These are phyloP conservation scores for Morpho deidamia DNA, from an alignment of 2,888 invertebrate genomes.

Conservation along the genomic window DNA sequence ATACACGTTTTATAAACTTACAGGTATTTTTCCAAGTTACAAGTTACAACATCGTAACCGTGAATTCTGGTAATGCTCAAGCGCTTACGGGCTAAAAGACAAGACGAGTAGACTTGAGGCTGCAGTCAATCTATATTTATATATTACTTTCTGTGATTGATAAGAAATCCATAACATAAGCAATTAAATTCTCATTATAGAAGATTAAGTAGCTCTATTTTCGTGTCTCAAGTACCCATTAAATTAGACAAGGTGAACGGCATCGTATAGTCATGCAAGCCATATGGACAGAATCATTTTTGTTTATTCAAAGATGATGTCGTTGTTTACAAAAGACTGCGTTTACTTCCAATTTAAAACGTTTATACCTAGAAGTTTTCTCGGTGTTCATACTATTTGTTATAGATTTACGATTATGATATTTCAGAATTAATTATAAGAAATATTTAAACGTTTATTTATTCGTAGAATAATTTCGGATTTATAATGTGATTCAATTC, in stretches of 20 bases:
- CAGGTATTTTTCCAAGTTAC: too few relatives aligned
- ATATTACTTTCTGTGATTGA: background rate
- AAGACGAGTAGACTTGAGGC: too few relatives aligned
- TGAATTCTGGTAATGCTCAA: too few relatives aligned
- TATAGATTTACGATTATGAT: too few relatives aligned
- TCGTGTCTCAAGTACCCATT: constrained; percentile 14
- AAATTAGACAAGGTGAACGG: constrained; percentile 25
- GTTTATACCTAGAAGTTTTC: too few relatives aligned
- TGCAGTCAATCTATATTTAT: too few relatives aligned
- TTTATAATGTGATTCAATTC: constrained; percentile 32
- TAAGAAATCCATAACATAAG: background rate
- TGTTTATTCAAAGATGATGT: constrained; percentile 7
- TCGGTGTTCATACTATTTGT: too few relatives aligned
- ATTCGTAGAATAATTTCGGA: constrained; percentile 26
- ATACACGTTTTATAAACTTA: too few relatives aligned
- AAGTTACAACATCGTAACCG: too few relatives aligned
- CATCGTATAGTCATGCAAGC: constrained; percentile 17
- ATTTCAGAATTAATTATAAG: constrained; percentile 16
- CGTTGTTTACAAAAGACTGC: background rate
- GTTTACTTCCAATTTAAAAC: background rate
- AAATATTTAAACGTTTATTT: too few relatives aligned
- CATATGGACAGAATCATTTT: constrained; percentile 17
- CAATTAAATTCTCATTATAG: constrained; percentile 2
- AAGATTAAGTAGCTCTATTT: constrained; percentile 9
- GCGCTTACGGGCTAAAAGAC: too few relatives aligned